These are phyloP conservation scores for Leucophenga montana DNA, from an alignment of 2,888 invertebrate genomes.

Conservation along the genomic window DNA sequence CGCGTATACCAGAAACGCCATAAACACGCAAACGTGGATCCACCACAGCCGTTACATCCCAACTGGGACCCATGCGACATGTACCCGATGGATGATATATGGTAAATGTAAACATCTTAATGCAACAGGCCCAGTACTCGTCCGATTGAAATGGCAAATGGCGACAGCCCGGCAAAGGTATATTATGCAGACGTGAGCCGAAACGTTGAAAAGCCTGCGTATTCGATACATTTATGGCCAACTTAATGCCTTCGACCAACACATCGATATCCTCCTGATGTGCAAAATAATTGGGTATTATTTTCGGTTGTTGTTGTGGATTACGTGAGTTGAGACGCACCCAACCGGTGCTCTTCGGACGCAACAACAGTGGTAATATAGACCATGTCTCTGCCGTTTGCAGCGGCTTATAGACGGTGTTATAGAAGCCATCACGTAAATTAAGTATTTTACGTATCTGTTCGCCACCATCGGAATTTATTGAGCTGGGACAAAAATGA, in stretches of 20 bases:
- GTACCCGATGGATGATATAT: constrained; percentile 91
- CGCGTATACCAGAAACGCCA: constrained; percentile 84
- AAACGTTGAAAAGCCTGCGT: constrained; percentile 86
- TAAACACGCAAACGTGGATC: constrained; percentile 85
- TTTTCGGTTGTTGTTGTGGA: constrained; percentile 86
- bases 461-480: constrained; percentile 87
- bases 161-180: constrained; percentile 88
- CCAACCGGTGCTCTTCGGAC: constrained; percentile 91
- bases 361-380: constrained; percentile 84
- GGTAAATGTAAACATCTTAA: constrained; percentile 86
- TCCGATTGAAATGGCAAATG: constrained; percentile 82
- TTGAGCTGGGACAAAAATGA: constrained; percentile 88
- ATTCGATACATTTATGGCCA: constrained; percentile 86
- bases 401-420: constrained; percentile 88
- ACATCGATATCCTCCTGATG: constrained; percentile 86
- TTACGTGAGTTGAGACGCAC: constrained; percentile 86
- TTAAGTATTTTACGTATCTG: constrained; percentile 85
- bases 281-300: constrained; percentile 94
- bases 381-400: constrained; percentile 88
- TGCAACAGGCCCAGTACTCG: constrained; percentile 89
- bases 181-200: constrained; percentile 84
- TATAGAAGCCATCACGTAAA: constrained; percentile 85
- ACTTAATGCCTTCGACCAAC: constrained; percentile 87
- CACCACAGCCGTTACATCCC: constrained; percentile 85
- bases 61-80: constrained; percentile 88